phyloP scores from a whole-genome alignment of 2,888 invertebrate species.

The Hololepta plana region DNA sequence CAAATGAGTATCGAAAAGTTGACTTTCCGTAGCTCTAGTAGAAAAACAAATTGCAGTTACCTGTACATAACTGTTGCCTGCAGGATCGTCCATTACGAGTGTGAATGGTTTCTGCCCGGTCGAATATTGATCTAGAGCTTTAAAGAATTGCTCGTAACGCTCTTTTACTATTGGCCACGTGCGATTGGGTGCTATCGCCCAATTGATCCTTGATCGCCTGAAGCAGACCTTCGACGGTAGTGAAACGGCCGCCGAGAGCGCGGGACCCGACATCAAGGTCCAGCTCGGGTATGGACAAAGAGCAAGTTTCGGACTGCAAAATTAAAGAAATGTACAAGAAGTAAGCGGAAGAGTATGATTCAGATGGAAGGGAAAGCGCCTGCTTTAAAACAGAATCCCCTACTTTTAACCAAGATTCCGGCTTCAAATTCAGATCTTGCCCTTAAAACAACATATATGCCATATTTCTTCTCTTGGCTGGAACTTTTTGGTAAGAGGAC shows the following conservation, averaged over 20 bases:
- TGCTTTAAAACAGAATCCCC: too few species aligned
- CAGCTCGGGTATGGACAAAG: slow-evolving; percentile 66
- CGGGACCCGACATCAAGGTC: slow-evolving; percentile 72
- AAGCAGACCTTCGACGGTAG: slow-evolving; percentile 85
- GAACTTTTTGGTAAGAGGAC: too few species aligned
- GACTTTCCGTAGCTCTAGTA: too few species aligned
- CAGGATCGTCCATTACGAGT: slow-evolving; percentile 83
- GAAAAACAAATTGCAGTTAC: too few species aligned
- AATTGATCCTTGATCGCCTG: slow-evolving; percentile 62
- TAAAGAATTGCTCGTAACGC: slow-evolving; percentile 44
- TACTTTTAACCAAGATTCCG: too few species aligned
- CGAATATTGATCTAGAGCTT: slow-evolving; percentile 47
- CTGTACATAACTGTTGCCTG: slow-evolving; percentile 93
- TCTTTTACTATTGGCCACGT: slow-evolving; percentile 33
- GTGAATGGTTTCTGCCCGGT: slow-evolving; percentile 44
- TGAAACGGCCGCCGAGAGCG: slow-evolving; percentile 82
- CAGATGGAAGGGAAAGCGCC: too few species aligned
- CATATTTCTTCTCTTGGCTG: too few species aligned
- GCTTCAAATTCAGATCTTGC: too few species aligned
- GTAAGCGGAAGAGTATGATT: too few species aligned
- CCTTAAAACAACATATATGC: too few species aligned
- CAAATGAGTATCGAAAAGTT: too few species aligned
- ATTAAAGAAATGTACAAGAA: slow-evolving; percentile 6
- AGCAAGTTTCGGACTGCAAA: slow-evolving; percentile 60
- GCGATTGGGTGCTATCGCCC: slow-evolving; percentile 34